phyloP scores from a whole-genome alignment of 2,888 invertebrate species.

The Plemyria rubiginata region DNA sequence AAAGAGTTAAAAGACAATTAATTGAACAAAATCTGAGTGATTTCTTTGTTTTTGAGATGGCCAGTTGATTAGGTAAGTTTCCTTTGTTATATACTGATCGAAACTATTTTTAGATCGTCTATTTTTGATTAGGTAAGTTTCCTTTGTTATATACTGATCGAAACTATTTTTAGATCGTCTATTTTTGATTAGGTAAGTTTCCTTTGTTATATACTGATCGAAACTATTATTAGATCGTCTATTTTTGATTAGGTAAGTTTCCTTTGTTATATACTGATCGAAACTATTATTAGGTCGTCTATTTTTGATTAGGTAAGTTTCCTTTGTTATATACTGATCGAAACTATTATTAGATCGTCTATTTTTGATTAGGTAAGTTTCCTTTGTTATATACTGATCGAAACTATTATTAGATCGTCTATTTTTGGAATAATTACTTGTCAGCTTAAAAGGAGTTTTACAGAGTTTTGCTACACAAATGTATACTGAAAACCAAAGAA shows the following conservation, averaged over 20 bases:
- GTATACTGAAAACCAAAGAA: too few relatives aligned
- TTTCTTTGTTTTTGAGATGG: slow-evolving; percentile 64
- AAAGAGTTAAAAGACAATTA: background rate
- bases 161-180: background rate
- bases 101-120: background rate
- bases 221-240: background rate
- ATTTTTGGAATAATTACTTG: background rate
- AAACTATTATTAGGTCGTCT: background rate
- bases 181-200: slow-evolving; percentile 63
- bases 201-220: background rate
- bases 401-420: too few relatives aligned
- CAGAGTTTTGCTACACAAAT: too few relatives aligned
- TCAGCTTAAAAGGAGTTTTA: background rate
- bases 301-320: too few relatives aligned
- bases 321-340: too few relatives aligned
- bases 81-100: background rate
- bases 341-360: too few relatives aligned
- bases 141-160: background rate
- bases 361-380: too few relatives aligned
- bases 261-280: background rate
- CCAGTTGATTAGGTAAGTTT: slow-evolving; percentile 62
- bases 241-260: slow-evolving; percentile 63
- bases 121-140: slow-evolving; percentile 63
- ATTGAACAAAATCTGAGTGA: slow-evolving; percentile 30
- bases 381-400: too few relatives aligned